Base-by-base conservation (phyloP, 1,140 invertebrate genomes). In the Proctacanthus coquilletti region DNA sequence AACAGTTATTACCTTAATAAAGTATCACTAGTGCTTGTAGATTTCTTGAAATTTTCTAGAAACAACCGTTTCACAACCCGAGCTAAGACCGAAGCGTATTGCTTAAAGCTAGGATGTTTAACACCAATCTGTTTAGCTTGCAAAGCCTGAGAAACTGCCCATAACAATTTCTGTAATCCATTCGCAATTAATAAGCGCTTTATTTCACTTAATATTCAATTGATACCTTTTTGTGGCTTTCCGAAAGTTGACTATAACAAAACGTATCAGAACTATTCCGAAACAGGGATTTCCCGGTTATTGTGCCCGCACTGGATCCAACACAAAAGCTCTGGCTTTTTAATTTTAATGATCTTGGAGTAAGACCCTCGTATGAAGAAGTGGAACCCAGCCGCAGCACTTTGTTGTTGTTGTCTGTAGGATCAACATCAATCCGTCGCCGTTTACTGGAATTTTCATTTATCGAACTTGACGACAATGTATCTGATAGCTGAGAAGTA, bases 91-190 rank as follows among this genome's bases (percentile, higher is more conserved):
- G 66, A 54, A 1, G 71, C 72, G 41, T 65, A 72, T 21, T 69
- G 56, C 38, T 73, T 73, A 49, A 74, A 77, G 39, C 65, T 52
- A 9, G 68, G 64, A 54, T 76, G 71, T 23, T 50, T 60, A 42
- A 66, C 61, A 0, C 56, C 63, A 25, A 77, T 69, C 33, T 71
- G 70, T 47, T 67, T 65, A 18, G 60, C 53, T 45, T 70, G 58
- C 36, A 77, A 47, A 4, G 72, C 69, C 46, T 74, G 67, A 3
- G 71, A 69, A 6, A 75, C 70, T 0, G 74, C 72, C 72, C 72
- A 77, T 18, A 75, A 50, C 35, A 77, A 52, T 68, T 77, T 77
- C 73, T 75, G 42, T 34, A 64, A 62, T 43, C 41, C 46, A 20
- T 31, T 39, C 20, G n/a, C n/a, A n/a, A n/a, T n/a, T n/a, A n/a